These are phyloP conservation scores for Sinodicranocentrus sp. DNA, from an alignment of 2,888 invertebrate species.

Conservation along the genomic window DNA sequence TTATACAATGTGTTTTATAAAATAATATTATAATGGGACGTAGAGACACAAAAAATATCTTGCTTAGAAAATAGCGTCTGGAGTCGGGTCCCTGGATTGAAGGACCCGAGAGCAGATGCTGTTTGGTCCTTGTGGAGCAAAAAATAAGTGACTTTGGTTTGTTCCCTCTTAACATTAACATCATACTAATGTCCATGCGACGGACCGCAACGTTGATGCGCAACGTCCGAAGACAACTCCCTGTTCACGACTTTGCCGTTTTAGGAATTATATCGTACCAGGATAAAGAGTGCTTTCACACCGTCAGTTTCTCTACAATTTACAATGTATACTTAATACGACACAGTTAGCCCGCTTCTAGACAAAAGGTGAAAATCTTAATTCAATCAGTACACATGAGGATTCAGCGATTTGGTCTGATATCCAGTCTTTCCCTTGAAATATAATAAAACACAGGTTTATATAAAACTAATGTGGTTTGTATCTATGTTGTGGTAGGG, in stretches of 20 bases:
- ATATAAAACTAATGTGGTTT: no score
- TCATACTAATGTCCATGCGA: neutral
- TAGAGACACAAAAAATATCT: conserved; percentile 52
- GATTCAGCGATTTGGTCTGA: no score
- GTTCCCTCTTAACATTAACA: conserved; percentile 34
- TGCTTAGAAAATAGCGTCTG: conserved; percentile 37
- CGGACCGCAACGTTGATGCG: neutral
- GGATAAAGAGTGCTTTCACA: conserved; percentile 56
- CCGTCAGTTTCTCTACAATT: conserved; percentile 10
- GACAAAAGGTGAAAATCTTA: no score
- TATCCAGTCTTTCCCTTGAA: no score
- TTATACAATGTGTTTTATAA: conserved; percentile 59
- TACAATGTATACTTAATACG: neutral
- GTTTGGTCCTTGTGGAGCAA: conserved; percentile 42
- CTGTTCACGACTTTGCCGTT: neutral
- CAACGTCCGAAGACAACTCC: neutral
- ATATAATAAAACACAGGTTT: no score
- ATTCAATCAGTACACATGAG: no score
- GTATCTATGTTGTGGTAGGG: no score
- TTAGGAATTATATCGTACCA: conserved; percentile 13
- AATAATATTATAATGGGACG: conserved; percentile 63
- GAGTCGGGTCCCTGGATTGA: conserved; percentile 46
- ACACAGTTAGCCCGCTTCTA: neutral
- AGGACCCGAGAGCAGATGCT: conserved; percentile 50
- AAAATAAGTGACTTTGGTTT: conserved; percentile 54